These are phyloP conservation scores for Macrostomum cliftonense DNA, from an alignment of 2,888 invertebrate species.

Conservation along the genomic window DNA sequence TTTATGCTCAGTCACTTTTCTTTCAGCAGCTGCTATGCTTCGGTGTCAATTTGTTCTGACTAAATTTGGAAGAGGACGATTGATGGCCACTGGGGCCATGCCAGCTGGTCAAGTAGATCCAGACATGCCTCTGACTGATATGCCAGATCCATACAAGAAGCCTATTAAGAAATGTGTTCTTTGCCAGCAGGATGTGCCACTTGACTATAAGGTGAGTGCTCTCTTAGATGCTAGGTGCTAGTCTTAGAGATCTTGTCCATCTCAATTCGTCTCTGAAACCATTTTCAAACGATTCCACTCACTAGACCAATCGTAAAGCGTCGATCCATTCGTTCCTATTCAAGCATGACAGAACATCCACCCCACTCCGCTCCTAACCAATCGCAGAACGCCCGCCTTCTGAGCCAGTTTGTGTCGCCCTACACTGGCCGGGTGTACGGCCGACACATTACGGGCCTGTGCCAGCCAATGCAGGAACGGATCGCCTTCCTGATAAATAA, in stretches of 20 bases:
- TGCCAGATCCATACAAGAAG: slow-evolving; percentile 54
- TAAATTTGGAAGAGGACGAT: too few relatives aligned
- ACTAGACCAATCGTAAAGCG: too few relatives aligned
- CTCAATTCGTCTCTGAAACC: too few relatives aligned
- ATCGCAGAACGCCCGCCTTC: slow-evolving; percentile 54
- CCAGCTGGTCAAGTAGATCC: too few relatives aligned
- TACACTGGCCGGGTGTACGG: slow-evolving; percentile 81
- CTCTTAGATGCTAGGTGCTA: too few relatives aligned
- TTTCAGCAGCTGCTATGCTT: too few relatives aligned
- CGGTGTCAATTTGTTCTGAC: too few relatives aligned
- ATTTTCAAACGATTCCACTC: too few relatives aligned
- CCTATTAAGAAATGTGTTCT: slow-evolving; percentile 56
- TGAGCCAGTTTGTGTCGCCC: slow-evolving; percentile 86
- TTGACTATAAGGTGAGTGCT: slow-evolving; percentile 61
- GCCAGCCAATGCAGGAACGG: slow-evolving; percentile 55
- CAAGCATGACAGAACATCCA: background rate
- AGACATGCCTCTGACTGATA: slow-evolving; percentile 17
- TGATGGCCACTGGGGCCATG: too few relatives aligned
- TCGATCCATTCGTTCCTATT: background rate
- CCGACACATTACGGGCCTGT: slow-evolving; percentile 77
- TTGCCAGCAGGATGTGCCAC: slow-evolving; percentile 59
- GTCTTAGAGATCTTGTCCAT: too few relatives aligned
- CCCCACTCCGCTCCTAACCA: background rate
- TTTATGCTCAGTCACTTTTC: too few relatives aligned
- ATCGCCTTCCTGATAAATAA: slow-evolving; percentile 55